Conservation (phyloP, 2,113 vertebrate species). For the Xenopus laevis region DNA sequence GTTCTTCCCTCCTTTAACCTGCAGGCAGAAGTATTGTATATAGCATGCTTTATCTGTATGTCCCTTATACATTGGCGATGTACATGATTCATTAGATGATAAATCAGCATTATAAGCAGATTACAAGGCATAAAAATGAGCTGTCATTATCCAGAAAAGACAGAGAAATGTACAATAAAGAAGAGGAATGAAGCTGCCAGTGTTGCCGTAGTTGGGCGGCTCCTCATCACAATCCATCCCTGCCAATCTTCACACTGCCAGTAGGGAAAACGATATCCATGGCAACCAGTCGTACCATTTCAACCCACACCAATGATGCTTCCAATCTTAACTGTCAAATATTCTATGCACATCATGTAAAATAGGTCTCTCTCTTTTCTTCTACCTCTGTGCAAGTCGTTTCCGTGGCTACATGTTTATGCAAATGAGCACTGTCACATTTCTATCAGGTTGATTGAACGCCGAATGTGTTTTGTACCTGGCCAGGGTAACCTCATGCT, state of each 20-base stretch:
- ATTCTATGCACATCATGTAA: slow-evolving; percentile 86
- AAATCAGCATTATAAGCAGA: slow-evolving; percentile 59
- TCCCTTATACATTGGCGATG: slow-evolving; percentile 15
- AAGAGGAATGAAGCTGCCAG: slow-evolving; percentile 57
- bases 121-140: slow-evolving; percentile 59
- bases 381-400: slow-evolving; percentile 81
- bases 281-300: slow-evolving; percentile 68
- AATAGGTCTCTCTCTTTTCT: slow-evolving; percentile 81
- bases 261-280: slow-evolving; percentile 75
- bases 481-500: slow-evolving; percentile 59
- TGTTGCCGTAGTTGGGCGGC: slow-evolving; percentile 52
- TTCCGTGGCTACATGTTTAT: slow-evolving; percentile 76
- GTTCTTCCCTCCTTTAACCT: background rate
- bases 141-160: slow-evolving; percentile 60
- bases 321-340: slow-evolving; percentile 72
- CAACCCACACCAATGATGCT: slow-evolving; percentile 64
- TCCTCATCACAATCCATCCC: slow-evolving; percentile 55
- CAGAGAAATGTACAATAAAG: slow-evolving; percentile 59
- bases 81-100: slow-evolving; percentile 63
- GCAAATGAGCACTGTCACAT: slow-evolving; percentile 80
- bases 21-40: slow-evolving; percentile 6
- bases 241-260: slow-evolving; percentile 67
- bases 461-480: slow-evolving; percentile 66
- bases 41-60: background rate
- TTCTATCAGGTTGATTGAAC: slow-evolving; percentile 66